Evolutionary conservation across 2,113 vertebrate genomes (phyloP).

Genomic region (Passerina amoena): DNA sequence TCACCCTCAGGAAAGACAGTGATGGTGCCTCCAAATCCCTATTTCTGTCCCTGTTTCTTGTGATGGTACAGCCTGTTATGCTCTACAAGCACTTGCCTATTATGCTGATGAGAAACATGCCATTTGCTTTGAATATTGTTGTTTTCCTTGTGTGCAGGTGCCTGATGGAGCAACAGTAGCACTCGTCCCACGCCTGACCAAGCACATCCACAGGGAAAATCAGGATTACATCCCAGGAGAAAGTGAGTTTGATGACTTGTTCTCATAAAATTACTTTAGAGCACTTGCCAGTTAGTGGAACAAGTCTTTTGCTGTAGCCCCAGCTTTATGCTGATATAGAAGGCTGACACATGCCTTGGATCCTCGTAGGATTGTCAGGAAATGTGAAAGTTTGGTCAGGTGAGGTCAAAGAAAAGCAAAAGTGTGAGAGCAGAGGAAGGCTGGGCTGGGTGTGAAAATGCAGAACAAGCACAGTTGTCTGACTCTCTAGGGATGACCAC

Average conservation of each 20-base stretch:
- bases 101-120: background rate
- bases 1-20: background rate
- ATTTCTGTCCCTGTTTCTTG: background rate
- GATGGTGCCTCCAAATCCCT: background rate
- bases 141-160: slow-evolving; percentile 76
- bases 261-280: background rate
- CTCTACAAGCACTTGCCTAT: background rate
- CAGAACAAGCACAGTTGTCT: background rate
- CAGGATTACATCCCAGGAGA: slow-evolving; percentile 95
- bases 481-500: background rate
- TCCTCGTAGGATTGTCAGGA: background rate
- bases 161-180: slow-evolving; percentile 95
- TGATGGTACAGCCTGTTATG: background rate
- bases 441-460: background rate
- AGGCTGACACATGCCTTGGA: background rate
- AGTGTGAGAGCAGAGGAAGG: background rate
- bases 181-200: slow-evolving; percentile 91
- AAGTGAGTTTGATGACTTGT: slow-evolving; percentile 79
- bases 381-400: background rate
- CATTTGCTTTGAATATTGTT: background rate
- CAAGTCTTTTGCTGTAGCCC: background rate
- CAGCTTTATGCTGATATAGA: background rate
- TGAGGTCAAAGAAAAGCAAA: background rate
- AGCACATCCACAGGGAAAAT: slow-evolving; percentile 92
- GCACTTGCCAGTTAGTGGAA: background rate